Evolutionary conservation across 2,888 invertebrate genomes (phyloP), one percentile per base, ranked within the genome.

Genomic region (Elysia crispata): DNA sequence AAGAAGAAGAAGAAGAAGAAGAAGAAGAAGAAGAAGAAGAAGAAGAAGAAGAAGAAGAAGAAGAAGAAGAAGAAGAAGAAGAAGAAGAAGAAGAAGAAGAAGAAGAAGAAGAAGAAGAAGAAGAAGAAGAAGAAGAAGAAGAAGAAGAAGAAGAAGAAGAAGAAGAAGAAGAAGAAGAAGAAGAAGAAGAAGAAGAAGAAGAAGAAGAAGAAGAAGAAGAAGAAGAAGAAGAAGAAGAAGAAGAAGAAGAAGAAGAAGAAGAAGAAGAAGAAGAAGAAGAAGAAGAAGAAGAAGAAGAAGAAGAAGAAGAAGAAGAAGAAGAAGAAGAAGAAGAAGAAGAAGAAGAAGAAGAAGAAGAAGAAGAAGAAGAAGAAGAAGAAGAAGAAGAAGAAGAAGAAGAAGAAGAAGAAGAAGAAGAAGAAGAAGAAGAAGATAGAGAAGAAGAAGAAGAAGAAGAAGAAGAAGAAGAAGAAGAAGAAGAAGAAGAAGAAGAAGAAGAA

Each of bases 121-220:
- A 70, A 70, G 70, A 70, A 70, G 70, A 70, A 70, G 70, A 70
- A 70, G 70, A 70, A 70, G 70, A 70, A 70, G 70, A 70, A 70
- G 70, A 70, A 70, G 70, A 70, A 70, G 70, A 70, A 70, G 70
- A 70, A 70, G 70, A 70, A 70, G 70, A 70, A 70, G 70, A 70
- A 70, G 70, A 70, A 70, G 70, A 70, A 70, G 70, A 70, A 70
- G 70, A 70, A 70, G 70, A 70, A 70, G 41, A 70, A 70, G 70
- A 70, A 70, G 70, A 3, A 70, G 70, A 3, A 70, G 70, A 3
- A 70, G 70, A 3, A 54, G 70, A 70, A 70, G 70, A 70, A 70
- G 70, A 70, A 70, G 70, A 70, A 70, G 70, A 70, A 70, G 70
- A 70, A 70, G 70, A 70, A 70, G 70, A 70, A 70, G 70, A 70